Conservation (phyloP, 1,140 invertebrate species). For the Tribolium castaneum region DNA sequence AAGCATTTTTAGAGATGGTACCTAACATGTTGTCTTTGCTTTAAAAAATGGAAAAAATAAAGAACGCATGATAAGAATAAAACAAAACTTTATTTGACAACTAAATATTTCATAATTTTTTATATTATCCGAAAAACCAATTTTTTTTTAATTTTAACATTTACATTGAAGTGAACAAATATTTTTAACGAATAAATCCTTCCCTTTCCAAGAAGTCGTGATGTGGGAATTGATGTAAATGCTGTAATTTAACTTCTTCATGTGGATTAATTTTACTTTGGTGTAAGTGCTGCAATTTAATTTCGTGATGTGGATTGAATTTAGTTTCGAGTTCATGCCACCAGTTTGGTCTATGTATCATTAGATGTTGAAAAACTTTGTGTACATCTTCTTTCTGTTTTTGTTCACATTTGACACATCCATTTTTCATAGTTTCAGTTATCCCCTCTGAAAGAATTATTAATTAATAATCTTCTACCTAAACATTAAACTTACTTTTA, state of each 20-base stretch:
- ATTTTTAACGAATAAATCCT: not conserved
- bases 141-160: no score
- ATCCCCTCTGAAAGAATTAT: not conserved
- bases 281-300: not conserved
- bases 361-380: not conserved
- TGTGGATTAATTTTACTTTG: not conserved
- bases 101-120: no score
- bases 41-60: no score
- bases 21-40: no score
- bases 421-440: not conserved
- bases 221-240: not conserved
- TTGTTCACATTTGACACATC: not conserved
- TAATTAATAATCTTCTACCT: not conserved
- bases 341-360: not conserved
- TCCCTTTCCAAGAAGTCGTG: not conserved
- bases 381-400: not conserved
- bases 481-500: conserved; percentile 67
- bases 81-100: no score
- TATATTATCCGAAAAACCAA: no score
- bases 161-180: not conserved
- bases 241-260: not conserved
- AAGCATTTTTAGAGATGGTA: no score
- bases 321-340: not conserved
- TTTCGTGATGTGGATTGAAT: not conserved
- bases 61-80: no score